Evolutionary conservation across 2,113 vertebrate genomes (phyloP).

Genomic region (Eidolon helvum): DNA sequence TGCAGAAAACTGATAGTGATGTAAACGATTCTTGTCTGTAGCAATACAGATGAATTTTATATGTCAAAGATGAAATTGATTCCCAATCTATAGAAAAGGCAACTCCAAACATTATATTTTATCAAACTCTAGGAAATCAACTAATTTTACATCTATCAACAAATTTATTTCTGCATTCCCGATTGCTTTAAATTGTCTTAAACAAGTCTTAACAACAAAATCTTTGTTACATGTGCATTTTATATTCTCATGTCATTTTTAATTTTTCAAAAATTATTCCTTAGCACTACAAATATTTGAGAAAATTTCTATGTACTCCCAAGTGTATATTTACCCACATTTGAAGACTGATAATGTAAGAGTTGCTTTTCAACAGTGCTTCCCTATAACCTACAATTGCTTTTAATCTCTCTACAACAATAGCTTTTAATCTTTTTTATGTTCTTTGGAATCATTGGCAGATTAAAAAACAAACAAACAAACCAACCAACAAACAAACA

Average conservation of each 20-base stretch:
- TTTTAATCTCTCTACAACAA: neutral
- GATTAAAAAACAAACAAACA: neutral
- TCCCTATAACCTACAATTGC: neutral
- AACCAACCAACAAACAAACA: neutral
- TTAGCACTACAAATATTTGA: neutral
- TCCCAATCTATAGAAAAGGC: neutral
- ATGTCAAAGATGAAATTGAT: neutral
- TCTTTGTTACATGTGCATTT: neutral
- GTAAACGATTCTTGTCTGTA: neutral
- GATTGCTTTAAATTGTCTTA: neutral
- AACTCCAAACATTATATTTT: neutral
- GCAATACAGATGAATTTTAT: neutral
- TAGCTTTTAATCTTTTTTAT: neutral
- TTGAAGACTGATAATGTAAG: neutral
- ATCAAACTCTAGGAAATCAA: neutral
- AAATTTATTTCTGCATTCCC: neutral
- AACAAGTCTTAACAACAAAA: neutral
- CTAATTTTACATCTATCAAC: neutral
- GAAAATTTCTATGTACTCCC: neutral
- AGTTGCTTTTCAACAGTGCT: neutral
- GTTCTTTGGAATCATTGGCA: neutral
- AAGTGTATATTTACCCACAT: neutral
- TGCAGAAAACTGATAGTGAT: neutral
- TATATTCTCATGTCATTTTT: neutral
- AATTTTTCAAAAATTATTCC: neutral